These are phyloP conservation scores for Clarias pachynema DNA, from an alignment of 2,797 vertebrate species.

Conservation along the genomic window DNA sequence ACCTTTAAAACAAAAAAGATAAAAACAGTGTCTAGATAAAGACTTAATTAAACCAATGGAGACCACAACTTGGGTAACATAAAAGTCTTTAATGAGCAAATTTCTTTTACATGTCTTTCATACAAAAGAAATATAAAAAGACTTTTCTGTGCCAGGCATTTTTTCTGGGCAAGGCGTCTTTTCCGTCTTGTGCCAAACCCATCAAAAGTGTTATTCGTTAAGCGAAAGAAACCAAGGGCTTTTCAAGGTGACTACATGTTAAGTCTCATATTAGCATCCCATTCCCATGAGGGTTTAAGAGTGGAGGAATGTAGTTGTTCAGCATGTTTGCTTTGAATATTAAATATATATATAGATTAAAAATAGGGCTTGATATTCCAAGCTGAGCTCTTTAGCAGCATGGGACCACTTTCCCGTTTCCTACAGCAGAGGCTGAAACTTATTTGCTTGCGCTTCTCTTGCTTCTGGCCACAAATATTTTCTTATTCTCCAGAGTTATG, in stretches of 20 bases:
- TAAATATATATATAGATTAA: slow-evolving; percentile 11
- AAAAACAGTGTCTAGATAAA: slow-evolving; percentile 45
- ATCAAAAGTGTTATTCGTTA: slow-evolving; percentile 40
- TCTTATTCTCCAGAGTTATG: neutral
- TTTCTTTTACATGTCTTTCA: neutral
- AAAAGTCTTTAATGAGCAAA: slow-evolving; percentile 73
- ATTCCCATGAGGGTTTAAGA: slow-evolving; percentile 40
- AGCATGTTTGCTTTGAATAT: neutral
- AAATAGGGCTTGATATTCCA: neutral
- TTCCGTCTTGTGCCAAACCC: slow-evolving; percentile 38
- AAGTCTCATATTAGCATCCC: slow-evolving; percentile 62
- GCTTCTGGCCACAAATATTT: neutral
- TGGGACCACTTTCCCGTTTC: neutral
- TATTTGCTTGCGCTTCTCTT: neutral
- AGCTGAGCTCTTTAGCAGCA: neutral
- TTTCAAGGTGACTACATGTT: slow-evolving; percentile 32
- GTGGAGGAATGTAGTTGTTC: neutral
- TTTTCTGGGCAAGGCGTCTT: slow-evolving; percentile 24
- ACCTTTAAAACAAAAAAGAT: slow-evolving; percentile 59
- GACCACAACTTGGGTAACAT: slow-evolving; percentile 71
- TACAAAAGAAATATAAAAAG: neutral
- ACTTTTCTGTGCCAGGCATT: neutral
- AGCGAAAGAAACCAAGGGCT: slow-evolving; percentile 53
- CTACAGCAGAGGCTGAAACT: neutral
- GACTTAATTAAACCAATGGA: slow-evolving; percentile 75